Evolutionary conservation across 2,888 invertebrate genomes (phyloP).

Genomic region (Autographa gamma): DNA sequence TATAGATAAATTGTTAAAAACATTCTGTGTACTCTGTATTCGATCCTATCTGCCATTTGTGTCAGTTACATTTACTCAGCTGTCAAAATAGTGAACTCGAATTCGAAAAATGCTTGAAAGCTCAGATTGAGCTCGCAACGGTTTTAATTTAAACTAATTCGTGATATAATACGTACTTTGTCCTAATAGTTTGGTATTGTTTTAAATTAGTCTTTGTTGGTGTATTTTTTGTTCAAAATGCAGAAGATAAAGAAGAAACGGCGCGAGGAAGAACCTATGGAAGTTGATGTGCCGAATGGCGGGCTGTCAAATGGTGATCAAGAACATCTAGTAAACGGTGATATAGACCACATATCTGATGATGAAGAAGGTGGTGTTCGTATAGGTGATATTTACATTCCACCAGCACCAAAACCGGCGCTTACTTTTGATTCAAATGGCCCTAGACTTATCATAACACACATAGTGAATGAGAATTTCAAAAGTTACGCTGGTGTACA

Average conservation of each 20-base stretch:
- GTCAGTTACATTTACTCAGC: background rate
- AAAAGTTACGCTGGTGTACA: constrained; percentile 98
- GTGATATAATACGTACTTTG: background rate
- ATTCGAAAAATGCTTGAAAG: constrained; percentile 1
- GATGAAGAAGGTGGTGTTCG: constrained; percentile 92
- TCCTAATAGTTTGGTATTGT: background rate
- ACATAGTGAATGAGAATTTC: constrained; percentile 97
- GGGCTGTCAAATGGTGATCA: constrained; percentile 53
- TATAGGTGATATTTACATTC: constrained; percentile 95
- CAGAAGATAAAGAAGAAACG: constrained; percentile 73
- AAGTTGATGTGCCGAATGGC: constrained; percentile 70
- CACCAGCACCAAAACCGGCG: constrained; percentile 92
- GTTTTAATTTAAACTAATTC: constrained; percentile 1
- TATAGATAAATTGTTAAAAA: too few species aligned
- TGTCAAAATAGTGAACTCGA: background rate
- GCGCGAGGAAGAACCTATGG: constrained; percentile 78
- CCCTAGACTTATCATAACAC: constrained; percentile 96
- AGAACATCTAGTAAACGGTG: constrained; percentile 64
- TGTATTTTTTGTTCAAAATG: constrained; percentile 60
- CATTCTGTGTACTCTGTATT: too few species aligned
- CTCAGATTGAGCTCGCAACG: constrained; percentile 25
- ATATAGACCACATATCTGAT: constrained; percentile 82
- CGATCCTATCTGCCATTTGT: too few species aligned
- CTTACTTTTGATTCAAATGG: constrained; percentile 93
- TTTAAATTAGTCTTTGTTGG: background rate